A percentile compares a stretch with the other conserved stretches of the same genome.
Evolutionary conservation across 2,113 vertebrate genomes (phyloP).

Genomic region (Oreocharis arfaki): DNA sequence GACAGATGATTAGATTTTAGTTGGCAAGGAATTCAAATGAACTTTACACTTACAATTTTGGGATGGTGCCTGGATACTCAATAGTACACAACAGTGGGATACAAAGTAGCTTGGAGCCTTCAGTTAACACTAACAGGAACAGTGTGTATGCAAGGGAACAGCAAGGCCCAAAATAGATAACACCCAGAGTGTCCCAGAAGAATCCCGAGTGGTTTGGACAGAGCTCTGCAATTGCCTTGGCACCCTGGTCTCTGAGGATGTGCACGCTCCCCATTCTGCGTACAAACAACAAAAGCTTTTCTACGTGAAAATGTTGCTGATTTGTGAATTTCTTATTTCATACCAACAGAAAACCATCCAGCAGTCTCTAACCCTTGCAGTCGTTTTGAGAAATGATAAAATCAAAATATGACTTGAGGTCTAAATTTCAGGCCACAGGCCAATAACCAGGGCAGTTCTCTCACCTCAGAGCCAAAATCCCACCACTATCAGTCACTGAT

Average conservation of each 20-base stretch:
- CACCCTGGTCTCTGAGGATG: background rate
- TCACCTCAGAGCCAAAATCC: background rate
- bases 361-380: background rate
- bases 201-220: background rate
- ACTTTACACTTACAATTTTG: background rate
- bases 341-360: background rate
- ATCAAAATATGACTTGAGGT: background rate
- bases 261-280: background rate
- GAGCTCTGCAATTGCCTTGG: background rate
- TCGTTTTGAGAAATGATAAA: background rate
- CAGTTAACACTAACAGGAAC: background rate
- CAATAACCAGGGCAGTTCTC: background rate
- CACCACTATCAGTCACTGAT: slow-evolving; percentile 2
- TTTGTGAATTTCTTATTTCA: background rate
- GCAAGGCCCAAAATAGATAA: slow-evolving; percentile 14
- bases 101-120: slow-evolving; percentile 33
- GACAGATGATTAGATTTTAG: slow-evolving; percentile 45
- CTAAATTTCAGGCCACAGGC: background rate
- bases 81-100: background rate
- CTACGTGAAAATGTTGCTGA: background rate
- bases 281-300: background rate
- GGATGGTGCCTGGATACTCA: slow-evolving; percentile 47
- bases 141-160: background rate
- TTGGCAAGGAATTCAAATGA: slow-evolving; percentile 18
- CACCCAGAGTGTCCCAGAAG: background rate